Conservation (phyloP, 37 sponge, comb jelly and placozoan genomes). For the Aphrocallistes beatrix region DNA sequence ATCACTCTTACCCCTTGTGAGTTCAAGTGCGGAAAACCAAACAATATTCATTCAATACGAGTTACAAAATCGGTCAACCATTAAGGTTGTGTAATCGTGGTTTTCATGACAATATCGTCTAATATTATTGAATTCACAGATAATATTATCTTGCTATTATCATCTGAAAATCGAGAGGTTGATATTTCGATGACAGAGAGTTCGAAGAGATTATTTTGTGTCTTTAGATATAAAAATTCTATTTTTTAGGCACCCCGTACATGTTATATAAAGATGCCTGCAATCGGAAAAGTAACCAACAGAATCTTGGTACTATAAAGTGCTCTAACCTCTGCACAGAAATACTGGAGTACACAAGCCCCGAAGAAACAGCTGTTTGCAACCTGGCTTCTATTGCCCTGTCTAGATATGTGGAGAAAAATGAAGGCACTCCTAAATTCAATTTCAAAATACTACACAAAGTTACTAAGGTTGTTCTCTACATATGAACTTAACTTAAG, state of each 20-base stretch:
- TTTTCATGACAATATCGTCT: too few relatives aligned
- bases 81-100: too few relatives aligned
- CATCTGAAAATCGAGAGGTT: too few relatives aligned
- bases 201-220: neutral
- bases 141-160: too few relatives aligned
- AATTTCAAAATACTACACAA: constrained; percentile 81
- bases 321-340: constrained; percentile 98
- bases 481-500: neutral
- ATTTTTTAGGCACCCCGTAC: constrained; percentile 87
- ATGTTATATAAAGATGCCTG: constrained; percentile 97
- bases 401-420: constrained; percentile 50
- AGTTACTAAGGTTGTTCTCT: constrained; percentile 55
- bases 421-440: constrained; percentile 36
- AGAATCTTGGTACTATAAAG: constrained; percentile 97
- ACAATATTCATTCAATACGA: too few relatives aligned
- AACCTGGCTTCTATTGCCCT: constrained; percentile 96
- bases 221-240: neutral
- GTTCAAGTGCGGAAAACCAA: too few relatives aligned
- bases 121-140: too few relatives aligned
- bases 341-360: constrained; percentile 85
- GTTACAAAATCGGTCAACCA: too few relatives aligned
- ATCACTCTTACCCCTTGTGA: too few relatives aligned
- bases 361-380: constrained; percentile 98
- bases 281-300: constrained; percentile 97
- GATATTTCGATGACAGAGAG: too few relatives aligned